A percentile compares a stretch with the other conserved stretches of the same genome.
These are phyloP conservation scores for Hylomyscus alleni DNA, from an alignment of 2,797 vertebrate genomes.

Conservation along the genomic window DNA sequence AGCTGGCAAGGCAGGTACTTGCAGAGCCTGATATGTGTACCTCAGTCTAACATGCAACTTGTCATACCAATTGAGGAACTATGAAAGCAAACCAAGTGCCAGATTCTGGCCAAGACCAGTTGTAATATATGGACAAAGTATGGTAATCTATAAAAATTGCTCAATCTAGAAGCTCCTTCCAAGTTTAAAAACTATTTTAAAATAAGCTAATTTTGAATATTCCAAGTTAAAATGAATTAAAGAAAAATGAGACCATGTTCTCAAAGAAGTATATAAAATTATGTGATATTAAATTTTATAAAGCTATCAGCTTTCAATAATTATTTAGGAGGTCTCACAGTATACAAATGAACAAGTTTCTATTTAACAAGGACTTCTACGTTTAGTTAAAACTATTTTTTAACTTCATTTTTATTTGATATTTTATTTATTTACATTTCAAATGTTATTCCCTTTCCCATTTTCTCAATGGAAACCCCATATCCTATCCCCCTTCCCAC, in stretches of 20 bases:
- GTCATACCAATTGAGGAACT: too few species aligned
- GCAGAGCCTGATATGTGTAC: rapidly evolving
- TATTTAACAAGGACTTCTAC: neutral
- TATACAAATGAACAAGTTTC: neutral
- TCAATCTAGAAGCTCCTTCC: neutral
- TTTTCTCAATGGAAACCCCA: too few species aligned
- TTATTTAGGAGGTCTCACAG: neutral
- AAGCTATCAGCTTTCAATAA: neutral
- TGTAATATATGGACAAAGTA: neutral
- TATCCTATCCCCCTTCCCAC: too few species aligned
- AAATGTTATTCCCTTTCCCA: too few species aligned
- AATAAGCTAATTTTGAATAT: neutral
- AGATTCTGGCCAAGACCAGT: neutral
- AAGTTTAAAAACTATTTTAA: neutral
- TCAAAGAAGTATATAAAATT: neutral
- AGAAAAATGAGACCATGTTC: neutral
- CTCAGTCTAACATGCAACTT: neutral
- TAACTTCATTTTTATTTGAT: too few species aligned
- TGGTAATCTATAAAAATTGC: neutral
- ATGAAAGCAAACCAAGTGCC: too few species aligned
- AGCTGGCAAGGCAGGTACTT: neutral
- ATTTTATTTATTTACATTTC: too few species aligned
- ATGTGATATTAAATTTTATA: neutral
- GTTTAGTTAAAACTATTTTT: too few species aligned
- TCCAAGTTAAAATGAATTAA: neutral